These are phyloP conservation scores for Myiothlypis coronata DNA, from an alignment of 2,797 vertebrate genomes.

Conservation along the genomic window DNA sequence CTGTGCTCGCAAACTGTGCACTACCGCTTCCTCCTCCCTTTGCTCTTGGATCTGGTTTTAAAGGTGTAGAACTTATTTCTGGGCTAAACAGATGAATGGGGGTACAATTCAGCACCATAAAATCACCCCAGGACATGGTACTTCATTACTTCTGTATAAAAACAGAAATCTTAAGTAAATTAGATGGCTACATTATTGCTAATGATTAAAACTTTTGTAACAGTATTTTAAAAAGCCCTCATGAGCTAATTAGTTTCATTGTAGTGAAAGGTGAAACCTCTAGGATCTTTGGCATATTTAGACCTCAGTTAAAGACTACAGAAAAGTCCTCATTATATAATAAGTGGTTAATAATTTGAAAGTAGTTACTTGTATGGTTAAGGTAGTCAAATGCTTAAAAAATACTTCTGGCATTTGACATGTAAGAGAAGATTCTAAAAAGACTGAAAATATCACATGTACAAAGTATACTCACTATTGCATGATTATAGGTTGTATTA, in stretches of 20 bases:
- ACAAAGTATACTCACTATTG: neutral
- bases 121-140: neutral
- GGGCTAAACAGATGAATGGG: neutral
- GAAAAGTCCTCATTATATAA: neutral
- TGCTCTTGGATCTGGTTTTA: neutral
- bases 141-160: neutral
- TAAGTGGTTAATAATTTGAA: neutral
- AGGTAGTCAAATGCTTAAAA: neutral
- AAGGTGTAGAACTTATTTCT: neutral
- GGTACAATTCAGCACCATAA: neutral
- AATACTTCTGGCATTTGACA: neutral
- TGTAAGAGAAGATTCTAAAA: neutral
- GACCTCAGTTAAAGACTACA: neutral
- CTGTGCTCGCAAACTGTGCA: fast-evolving
- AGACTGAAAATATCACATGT: neutral
- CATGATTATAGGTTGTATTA: neutral
- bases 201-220: neutral
- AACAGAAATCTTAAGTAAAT: neutral
- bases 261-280: neutral
- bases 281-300: neutral
- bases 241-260: neutral
- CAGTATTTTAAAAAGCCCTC: neutral
- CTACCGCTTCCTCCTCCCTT: neutral
- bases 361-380: neutral
- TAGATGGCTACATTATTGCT: neutral